Percentiles rank a stretch among this genome's conserved stretches.
Evolutionary conservation across 2,113 vertebrate species (phyloP).

Genomic region (Misgurnus mizolepis): DNA sequence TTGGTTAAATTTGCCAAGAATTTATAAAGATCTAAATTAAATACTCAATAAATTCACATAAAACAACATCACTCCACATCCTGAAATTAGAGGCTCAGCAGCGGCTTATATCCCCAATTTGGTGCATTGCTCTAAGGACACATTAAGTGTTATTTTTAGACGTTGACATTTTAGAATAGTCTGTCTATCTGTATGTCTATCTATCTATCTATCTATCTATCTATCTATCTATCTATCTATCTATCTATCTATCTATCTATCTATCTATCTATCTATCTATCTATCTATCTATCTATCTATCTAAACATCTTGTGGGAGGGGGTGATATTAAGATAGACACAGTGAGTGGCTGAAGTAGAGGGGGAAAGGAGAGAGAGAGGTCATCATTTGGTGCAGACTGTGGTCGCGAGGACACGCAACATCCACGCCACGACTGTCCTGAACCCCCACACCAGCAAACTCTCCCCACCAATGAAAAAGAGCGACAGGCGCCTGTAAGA

Average conservation of each 20-base stretch:
- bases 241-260: conserved; percentile 35
- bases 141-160: conserved; percentile 23
- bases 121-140: conserved; percentile 21
- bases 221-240: conserved; percentile 36
- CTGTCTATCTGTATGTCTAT: neutral
- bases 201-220: conserved; percentile 21
- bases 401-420: conserved; percentile 15
- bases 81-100: neutral
- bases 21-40: no score
- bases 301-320: neutral
- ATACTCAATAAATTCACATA: no score
- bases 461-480: neutral
- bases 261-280: conserved; percentile 14
- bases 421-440: conserved; percentile 29
- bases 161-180: no score
- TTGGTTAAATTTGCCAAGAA: no score
- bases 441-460: conserved; percentile 28
- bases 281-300: conserved; percentile 16
- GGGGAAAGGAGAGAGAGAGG: conserved; percentile 25
- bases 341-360: neutral
- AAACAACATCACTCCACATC: no score
- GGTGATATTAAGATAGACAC: neutral
- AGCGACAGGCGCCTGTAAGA: neutral
- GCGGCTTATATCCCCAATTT: conserved; percentile 3
- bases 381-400: conserved; percentile 51